A percentile compares a stretch with the other conserved stretches of the same genome.
phyloP scores from a whole-genome alignment of 2,888 invertebrate species.

The Crepidodera aurea region DNA sequence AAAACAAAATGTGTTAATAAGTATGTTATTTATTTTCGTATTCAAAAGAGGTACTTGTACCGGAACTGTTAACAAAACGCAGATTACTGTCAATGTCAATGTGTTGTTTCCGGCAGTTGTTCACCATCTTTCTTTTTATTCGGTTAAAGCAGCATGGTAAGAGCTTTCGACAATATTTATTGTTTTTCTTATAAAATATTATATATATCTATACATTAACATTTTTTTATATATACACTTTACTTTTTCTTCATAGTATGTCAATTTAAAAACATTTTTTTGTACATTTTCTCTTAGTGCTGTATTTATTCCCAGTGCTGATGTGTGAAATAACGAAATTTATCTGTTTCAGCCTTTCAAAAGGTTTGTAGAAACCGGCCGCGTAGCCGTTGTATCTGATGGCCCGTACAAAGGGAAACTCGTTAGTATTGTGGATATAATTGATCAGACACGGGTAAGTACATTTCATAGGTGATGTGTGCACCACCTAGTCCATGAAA shows the following conservation, averaged over 20 bases:
- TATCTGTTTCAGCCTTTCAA: conserved; percentile 75
- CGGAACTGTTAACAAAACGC: not conserved
- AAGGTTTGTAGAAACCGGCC: conserved; percentile 96
- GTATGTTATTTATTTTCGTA: no score
- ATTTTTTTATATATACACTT: no score
- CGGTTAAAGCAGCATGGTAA: conserved; percentile 45
- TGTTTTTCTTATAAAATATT: conserved; percentile 1
- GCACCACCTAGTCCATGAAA: not conserved
- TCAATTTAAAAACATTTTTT: conserved; percentile 2
- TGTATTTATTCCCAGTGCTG: not conserved
- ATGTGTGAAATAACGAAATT: not conserved
- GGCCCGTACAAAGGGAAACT: conserved; percentile 92
- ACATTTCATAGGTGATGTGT: conserved; percentile 32
- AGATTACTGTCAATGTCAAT: not conserved
- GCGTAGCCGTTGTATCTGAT: conserved; percentile 93
- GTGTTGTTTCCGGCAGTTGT: conserved; percentile 13
- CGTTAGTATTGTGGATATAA: conserved; percentile 93
- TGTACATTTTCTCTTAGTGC: not conserved
- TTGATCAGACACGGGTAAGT: conserved; percentile 92
- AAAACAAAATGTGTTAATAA: no score
- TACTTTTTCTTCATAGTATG: no score
- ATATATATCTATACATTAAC: not conserved
- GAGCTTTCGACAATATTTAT: conserved; percentile 16
- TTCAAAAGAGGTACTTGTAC: no score
- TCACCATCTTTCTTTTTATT: conserved; percentile 24